Percentiles rank a stretch among this genome's conserved stretches.
Evolutionary conservation across 2,888 invertebrate species (phyloP).

Genomic region (Capitulum mitella): DNA sequence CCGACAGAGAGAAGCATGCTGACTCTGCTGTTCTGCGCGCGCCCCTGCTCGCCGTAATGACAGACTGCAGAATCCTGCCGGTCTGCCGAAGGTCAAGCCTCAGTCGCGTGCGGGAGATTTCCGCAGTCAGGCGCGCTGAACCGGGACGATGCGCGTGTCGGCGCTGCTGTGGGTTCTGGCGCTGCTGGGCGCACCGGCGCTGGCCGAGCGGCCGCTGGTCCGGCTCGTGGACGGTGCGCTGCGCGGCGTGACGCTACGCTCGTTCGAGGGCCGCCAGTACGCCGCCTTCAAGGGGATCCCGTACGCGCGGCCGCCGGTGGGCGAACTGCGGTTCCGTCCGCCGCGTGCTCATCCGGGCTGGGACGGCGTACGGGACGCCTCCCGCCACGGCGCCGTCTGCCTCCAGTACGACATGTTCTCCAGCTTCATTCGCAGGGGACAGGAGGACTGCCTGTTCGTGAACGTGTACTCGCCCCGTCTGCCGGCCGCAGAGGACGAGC

Average conservation of each 20-base stretch:
- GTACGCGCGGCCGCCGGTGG: constrained; percentile 5
- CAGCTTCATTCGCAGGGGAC: not conserved
- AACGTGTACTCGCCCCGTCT: not conserved
- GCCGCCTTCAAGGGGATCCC: not conserved
- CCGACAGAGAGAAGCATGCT: no score
- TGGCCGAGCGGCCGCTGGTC: not conserved
- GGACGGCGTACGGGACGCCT: not conserved
- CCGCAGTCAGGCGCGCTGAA: no score
- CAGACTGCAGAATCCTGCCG: no score
- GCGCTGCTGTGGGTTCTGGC: no score
- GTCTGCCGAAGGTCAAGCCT: no score
- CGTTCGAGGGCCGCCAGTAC: not conserved
- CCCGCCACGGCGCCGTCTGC: not conserved
- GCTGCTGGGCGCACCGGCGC: no score
- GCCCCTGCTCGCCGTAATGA: no score
- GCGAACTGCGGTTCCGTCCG: not conserved
- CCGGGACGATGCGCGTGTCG: no score
- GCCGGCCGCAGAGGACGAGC: not conserved
- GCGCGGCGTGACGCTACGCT: not conserved
- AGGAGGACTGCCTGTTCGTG: constrained; percentile 9
- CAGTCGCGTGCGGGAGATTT: no score
- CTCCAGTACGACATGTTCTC: not conserved
- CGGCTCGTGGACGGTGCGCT: not conserved
- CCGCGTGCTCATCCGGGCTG: not conserved
- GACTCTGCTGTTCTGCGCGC: no score